Base-by-base conservation (phyloP, 2,888 invertebrate genomes). In the Eupithecia insigniata region DNA sequence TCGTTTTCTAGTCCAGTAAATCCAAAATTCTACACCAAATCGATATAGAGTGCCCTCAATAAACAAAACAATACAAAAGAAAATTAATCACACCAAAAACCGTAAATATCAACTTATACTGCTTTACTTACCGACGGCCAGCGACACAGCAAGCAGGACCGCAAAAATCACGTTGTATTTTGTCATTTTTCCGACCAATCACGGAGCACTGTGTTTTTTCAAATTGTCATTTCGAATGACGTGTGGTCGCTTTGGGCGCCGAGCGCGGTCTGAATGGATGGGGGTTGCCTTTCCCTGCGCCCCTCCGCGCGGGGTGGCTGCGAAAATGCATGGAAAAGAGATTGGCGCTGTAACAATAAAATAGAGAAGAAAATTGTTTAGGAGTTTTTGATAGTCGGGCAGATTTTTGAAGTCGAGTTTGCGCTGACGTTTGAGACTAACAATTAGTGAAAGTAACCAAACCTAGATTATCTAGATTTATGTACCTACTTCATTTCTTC, bases 71-170 rank as follows among this genome's bases (percentile, higher is more conserved):
- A 73, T 60, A 46, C 4, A 30, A 62, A 34, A 30, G n/a, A n/a
- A 62, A 62, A 32, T 32, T 10, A n/a, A n/a, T n/a, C 16, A n/a
- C 3, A 16, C 16, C 28, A 28, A 26, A 71, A 46, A 61, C 10
- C 16, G 12, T 16, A 61, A 39, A 28, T 39, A 39, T 28, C 30
- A 10, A 28, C 39, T 43, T 32, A 39, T 14, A 46, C n/a, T 26
- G 39, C 28, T 32, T 0, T 28, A 90, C 91, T 91, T 76, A 92
- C 92, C 92, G 72, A 90, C 82, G 32, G 86, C 89, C 77, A 92
- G 79, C 10, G 86, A 88, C 36, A 90, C 81, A 70, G 90, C 88
- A 77, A 91, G 78, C 69, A 88, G 78, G 69, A 88, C 83, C 74
- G 86, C 87, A 72, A 91, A 82, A 71, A 90, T 76, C 72, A 86